Percentiles rank a stretch among this genome's conserved stretches.
Conservation (phyloP, 2,888 invertebrate species). For the Junonia oenone region DNA sequence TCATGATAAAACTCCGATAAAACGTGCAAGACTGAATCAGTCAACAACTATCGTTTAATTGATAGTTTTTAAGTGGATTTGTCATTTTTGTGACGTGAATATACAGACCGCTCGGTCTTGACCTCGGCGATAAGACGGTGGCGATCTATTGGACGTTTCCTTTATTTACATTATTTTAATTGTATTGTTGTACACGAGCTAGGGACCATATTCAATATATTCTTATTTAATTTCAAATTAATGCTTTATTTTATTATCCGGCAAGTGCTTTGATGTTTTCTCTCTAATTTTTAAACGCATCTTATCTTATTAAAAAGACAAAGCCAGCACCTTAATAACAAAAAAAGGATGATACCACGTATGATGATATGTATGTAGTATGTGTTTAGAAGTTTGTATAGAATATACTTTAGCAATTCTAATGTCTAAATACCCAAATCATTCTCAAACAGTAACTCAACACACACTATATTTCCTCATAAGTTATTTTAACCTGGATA, state of each 20-base stretch:
- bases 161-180: not conserved
- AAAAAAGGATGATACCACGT: too few relatives aligned
- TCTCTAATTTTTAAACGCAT: too few relatives aligned
- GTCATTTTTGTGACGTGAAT: conserved; percentile 21
- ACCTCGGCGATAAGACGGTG: conserved; percentile 31
- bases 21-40: conserved; percentile 8
- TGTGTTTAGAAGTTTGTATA: too few relatives aligned
- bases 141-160: not conserved
- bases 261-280: too few relatives aligned
- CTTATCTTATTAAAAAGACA: too few relatives aligned
- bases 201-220: too few relatives aligned
- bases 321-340: too few relatives aligned
- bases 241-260: too few relatives aligned
- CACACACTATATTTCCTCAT: not conserved
- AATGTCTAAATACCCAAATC: too few relatives aligned
- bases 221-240: not conserved
- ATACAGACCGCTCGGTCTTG: conserved; percentile 26
- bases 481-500: conserved; percentile 4
- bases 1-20: conserved; percentile 22
- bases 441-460: not conserved
- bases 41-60: conserved; percentile 8
- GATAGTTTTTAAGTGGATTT: conserved; percentile 23
- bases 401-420: too few relatives aligned
- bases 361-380: too few relatives aligned
- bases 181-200: not conserved